A percentile compares a stretch with the other conserved stretches of the same genome.
phyloP scores from a whole-genome alignment of 2,113 vertebrate genomes.

The Podilymbus podiceps region DNA sequence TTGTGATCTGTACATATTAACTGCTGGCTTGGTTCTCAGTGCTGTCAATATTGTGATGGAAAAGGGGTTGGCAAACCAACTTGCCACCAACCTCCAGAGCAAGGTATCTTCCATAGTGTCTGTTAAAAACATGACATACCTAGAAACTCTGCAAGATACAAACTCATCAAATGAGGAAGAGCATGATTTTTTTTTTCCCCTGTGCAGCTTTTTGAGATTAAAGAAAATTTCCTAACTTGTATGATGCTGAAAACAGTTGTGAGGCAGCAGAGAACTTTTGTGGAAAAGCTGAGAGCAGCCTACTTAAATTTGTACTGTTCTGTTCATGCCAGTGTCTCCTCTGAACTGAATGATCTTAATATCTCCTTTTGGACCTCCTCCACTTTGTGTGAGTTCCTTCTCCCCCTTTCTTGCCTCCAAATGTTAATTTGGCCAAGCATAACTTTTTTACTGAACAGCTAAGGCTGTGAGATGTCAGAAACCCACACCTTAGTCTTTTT shows the following conservation, averaged over 20 bases:
- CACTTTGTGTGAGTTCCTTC: neutral
- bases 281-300: neutral
- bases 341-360: neutral
- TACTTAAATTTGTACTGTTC: neutral
- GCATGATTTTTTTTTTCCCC: neutral
- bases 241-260: neutral
- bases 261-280: neutral
- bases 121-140: neutral
- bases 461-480: neutral
- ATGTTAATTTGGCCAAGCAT: neutral
- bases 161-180: neutral
- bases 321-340: neutral
- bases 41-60: neutral
- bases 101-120: neutral
- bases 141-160: neutral
- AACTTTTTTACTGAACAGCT: neutral
- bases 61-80: neutral
- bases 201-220: neutral
- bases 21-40: neutral
- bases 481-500: neutral
- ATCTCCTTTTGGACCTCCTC: neutral
- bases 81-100: neutral
- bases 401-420: neutral
- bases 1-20: neutral
- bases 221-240: neutral